Base-by-base conservation (phyloP, 2,113 vertebrate species). In the Saguinus midas region DNA sequence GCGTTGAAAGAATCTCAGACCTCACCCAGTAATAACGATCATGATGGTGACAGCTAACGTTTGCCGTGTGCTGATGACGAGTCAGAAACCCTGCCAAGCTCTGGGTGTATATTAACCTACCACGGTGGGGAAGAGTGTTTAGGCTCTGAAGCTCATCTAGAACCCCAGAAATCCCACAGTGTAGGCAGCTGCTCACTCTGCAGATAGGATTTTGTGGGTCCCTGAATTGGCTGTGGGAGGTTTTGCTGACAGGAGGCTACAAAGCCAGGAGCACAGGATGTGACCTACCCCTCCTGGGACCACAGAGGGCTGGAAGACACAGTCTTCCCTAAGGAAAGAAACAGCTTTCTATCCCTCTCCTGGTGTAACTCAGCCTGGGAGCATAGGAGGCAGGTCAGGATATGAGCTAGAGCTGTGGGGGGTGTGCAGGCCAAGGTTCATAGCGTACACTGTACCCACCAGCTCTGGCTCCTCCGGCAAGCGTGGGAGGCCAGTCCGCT, bases 311-410 rank as follows among this genome's bases (percentile, higher is more conserved):
- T 35, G n/a, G 48, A 45, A 21, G 55, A 20, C 12, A 1, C 1
- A 12, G 20, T n/a, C 48, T 0, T 6, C 14, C 81, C n/a, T 66
- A 7, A 11, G 72, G 82, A 20, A 55, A 48, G 82, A 27, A 27
- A 13, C 12, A 14, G 3, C 6, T 32, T 82, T 48, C 70, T n/a
- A 1, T 20, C 27, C 43, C 6, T 52, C 52, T 32, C 18, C 45
- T 8, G 5, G 14, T 5, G 48, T 83, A 66, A 88, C 52, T 6
- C 6, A 0, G 55, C 0, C 0, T 32, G 43, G 55, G 14, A 13
- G 1, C 0, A 10, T 10, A 29, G 64, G 27, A 78, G 29, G 40
- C 18, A 23, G 58, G 45, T 66, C 37, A 25, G 29, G 32, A 72
- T 37, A 1, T 20, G 85, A 40, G 8, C 5, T 14, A 64, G 55